phyloP scores from a whole-genome alignment of 2,888 invertebrate genomes.

The Dasysyrphus albostriatus region DNA sequence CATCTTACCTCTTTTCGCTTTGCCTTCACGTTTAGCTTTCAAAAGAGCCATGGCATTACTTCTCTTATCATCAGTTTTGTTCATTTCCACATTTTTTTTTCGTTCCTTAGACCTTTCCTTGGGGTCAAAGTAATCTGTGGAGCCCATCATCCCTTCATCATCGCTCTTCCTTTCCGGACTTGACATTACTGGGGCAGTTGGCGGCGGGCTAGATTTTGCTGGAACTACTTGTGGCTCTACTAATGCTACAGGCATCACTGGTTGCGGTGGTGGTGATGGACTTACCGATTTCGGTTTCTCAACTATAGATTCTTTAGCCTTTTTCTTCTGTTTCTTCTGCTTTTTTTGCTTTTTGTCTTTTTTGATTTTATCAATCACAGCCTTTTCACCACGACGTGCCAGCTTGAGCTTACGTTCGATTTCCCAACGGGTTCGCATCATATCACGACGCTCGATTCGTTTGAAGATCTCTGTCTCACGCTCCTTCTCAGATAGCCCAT shows the following conservation, averaged over 20 bases:
- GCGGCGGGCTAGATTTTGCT: slow-evolving; percentile 76
- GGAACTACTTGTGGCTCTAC: slow-evolving; percentile 57
- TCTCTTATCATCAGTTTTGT: slow-evolving; percentile 92
- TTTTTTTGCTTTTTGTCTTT: slow-evolving; percentile 86
- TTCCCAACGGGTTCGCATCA: slow-evolving; percentile 97
- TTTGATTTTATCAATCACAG: slow-evolving; percentile 83
- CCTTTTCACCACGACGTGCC: slow-evolving; percentile 90
- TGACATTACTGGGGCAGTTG: slow-evolving; percentile 70
- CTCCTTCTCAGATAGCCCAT: slow-evolving; percentile 97
- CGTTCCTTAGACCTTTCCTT: slow-evolving; percentile 92
- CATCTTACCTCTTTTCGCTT: slow-evolving; percentile 88
- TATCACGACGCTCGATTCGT: slow-evolving; percentile 96
- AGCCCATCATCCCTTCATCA: slow-evolving; percentile 76
- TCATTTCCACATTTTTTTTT: slow-evolving; percentile 95
- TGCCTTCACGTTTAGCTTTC: slow-evolving; percentile 95
- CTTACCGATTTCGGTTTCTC: slow-evolving; percentile 57
- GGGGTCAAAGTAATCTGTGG: slow-evolving; percentile 86
- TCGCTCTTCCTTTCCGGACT: slow-evolving; percentile 77
- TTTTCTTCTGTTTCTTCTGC: slow-evolving; percentile 78
- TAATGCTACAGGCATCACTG: slow-evolving; percentile 41
- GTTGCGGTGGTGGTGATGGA: slow-evolving; percentile 60
- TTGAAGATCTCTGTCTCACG: slow-evolving; percentile 98
- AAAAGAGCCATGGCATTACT: slow-evolving; percentile 97
- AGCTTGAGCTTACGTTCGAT: slow-evolving; percentile 96
- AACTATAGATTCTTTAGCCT: slow-evolving; percentile 54